Percentiles rank a stretch among this genome's conserved stretches.
These are phyloP conservation scores for Dexiosoma caninum DNA, from an alignment of 2,888 invertebrate genomes.

Conservation along the genomic window DNA sequence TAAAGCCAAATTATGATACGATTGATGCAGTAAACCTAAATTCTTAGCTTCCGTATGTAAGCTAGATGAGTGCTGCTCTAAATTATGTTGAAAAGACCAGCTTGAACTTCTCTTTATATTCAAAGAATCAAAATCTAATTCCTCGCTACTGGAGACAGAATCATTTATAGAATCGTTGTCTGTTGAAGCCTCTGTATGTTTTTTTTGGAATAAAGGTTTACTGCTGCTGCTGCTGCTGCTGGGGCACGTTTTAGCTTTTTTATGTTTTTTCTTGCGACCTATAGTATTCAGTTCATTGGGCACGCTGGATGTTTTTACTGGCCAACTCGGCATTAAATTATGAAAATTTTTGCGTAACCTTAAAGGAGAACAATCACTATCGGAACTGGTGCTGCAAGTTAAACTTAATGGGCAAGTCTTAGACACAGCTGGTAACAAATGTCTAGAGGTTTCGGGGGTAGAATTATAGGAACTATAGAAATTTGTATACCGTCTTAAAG, in stretches of 20 bases:
- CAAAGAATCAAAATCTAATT: constrained; percentile 54
- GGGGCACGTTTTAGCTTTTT: constrained; percentile 12
- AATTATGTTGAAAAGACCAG: constrained; percentile 66
- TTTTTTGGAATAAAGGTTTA: constrained; percentile 36
- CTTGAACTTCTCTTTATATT: constrained; percentile 71
- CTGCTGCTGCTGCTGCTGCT: too few relatives aligned
- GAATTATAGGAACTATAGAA: not conserved
- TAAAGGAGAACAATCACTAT: constrained; percentile 36
- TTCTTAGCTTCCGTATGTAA: constrained; percentile 11
- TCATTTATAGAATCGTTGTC: constrained; percentile 61
- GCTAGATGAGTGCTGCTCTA: not conserved
- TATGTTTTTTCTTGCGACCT: constrained; percentile 65
- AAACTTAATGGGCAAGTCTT: not conserved
- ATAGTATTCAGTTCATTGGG: constrained; percentile 73
- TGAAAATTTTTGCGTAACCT: constrained; percentile 21
- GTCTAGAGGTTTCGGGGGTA: not conserved
- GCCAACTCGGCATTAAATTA: constrained; percentile 58
- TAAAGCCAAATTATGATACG: constrained; percentile 82
- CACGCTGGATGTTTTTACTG: constrained; percentile 67
- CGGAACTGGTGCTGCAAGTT: constrained; percentile 18
- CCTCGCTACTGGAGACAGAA: constrained; percentile 49
- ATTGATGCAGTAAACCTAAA: constrained; percentile 79
- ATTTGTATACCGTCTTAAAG: not conserved
- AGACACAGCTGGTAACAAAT: not conserved
- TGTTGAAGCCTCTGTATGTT: not conserved